phyloP scores from a whole-genome alignment of 2,888 invertebrate species.

The Gryllus longicercus region DNA sequence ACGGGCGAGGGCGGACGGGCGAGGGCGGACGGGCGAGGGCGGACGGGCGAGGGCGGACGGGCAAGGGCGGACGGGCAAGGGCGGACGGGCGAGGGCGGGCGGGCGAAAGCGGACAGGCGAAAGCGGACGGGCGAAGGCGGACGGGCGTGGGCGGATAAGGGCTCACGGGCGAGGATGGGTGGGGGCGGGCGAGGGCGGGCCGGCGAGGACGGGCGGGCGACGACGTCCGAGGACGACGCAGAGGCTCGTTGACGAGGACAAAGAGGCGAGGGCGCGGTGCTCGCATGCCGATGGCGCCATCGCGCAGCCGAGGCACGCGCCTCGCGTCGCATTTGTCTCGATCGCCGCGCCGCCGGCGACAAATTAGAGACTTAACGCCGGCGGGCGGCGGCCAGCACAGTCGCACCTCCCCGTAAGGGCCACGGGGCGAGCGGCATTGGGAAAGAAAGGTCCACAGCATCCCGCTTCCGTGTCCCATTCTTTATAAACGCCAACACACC shows the following conservation, averaged over 20 bases:
- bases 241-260: constrained; percentile 7
- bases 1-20: too few relatives aligned
- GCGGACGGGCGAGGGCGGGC: background rate
- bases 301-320: background rate
- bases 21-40: too few relatives aligned
- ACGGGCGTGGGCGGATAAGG: background rate
- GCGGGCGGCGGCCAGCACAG: background rate
- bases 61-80: too few relatives aligned
- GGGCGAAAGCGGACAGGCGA: background rate
- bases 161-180: background rate
- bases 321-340: constrained; percentile 1
- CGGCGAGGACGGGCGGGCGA: background rate
- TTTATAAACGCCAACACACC: too few relatives aligned
- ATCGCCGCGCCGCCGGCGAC: background rate
- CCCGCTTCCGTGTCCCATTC: too few relatives aligned
- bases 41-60: too few relatives aligned
- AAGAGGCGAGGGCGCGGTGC: background rate
- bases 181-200: background rate
- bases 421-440: background rate
- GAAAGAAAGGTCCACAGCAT: background rate
- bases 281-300: constrained; percentile 6
- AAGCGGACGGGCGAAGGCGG: background rate
- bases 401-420: background rate
- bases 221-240: too few relatives aligned
- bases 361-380: constrained; percentile 6